Evolutionary conservation across 2,888 invertebrate genomes (phyloP).

Genomic region (Brachypalpus laphriformis): DNA sequence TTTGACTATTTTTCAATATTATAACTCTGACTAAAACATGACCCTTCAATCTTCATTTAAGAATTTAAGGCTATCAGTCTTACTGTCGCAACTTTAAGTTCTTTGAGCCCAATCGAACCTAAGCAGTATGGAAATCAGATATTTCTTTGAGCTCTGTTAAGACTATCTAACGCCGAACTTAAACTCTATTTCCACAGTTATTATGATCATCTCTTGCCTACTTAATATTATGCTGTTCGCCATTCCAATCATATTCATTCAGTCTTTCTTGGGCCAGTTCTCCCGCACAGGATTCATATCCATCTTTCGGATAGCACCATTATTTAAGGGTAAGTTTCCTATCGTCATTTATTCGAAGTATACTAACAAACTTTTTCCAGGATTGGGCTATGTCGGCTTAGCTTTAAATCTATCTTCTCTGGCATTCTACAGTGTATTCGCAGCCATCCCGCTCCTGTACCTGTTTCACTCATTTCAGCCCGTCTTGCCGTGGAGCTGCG

Average conservation of each 20-base stretch:
- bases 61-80: too few species aligned
- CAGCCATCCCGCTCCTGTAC: conserved; percentile 92
- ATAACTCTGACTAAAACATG: too few species aligned
- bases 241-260: conserved; percentile 91
- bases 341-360: too few species aligned
- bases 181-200: background rate
- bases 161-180: background rate
- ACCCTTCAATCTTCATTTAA: too few species aligned
- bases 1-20: too few species aligned
- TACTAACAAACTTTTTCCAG: too few species aligned
- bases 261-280: conserved; percentile 92
- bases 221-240: background rate
- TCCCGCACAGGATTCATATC: conserved; percentile 90
- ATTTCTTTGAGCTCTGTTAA: background rate
- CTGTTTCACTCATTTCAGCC: conserved; percentile 87
- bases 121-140: too few species aligned
- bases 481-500: conserved; percentile 87
- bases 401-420: conserved; percentile 90
- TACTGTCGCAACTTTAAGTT: too few species aligned
- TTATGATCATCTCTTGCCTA: background rate
- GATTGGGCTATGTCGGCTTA: conserved; percentile 92
- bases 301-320: conserved; percentile 89
- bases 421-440: conserved; percentile 91
- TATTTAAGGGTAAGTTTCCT: conserved; percentile 89
- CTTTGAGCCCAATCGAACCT: too few species aligned